Evolutionary conservation across 2,797 vertebrate species (phyloP), one percentile per base, ranked within the genome.

Genomic region (Hozukius guyotensis): DNA sequence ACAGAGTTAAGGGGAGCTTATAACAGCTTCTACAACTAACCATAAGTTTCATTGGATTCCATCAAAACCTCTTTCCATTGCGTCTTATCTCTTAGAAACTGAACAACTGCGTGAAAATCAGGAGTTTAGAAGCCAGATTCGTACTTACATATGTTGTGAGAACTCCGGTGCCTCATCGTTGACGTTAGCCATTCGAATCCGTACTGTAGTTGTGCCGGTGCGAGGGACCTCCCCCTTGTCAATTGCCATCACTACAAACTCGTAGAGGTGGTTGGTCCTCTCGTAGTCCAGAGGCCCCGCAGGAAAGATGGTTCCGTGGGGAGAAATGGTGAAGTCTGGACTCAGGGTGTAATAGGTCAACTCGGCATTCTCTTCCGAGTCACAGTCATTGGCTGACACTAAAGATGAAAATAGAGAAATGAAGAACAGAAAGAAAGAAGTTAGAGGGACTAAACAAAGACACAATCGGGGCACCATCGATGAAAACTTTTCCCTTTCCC

Each of bases 301-400:
- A 0, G 97, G 96, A 75, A 97, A 98, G 84, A 98, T 93, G 49
- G 95, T 96, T 60, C 97, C 97, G 4, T 96, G 94, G 16, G 96
- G 89, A 6, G 97, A 97, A 56, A 98, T 95, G 62, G 91, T 96
- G 82, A 98, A 98, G 87, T 97, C 97, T 29, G 95, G 95, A 85
- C 96, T 97, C 88, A 97, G 89, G 6, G 96, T 95, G 90, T 97
- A 97, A 88, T 97, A 98, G 3, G 94, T 94, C 83, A 97, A 80
- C 78, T 97, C 96, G 0, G 96, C 96, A 36, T 98, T 97, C 87
- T 95, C 91, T 66, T 95, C 94, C 0, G 97, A 97, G 91, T 98
- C 97, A 9, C 97, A 97, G 93, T 98, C 97, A 14, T 87, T 97
- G 88, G 97, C 97, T 18, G 96, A 96, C 89, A 97, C 97, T 98